These are phyloP conservation scores for Palythoa heliodiscus DNA, from an alignment of 92 coral and sea anemone species.

Conservation along the genomic window DNA sequence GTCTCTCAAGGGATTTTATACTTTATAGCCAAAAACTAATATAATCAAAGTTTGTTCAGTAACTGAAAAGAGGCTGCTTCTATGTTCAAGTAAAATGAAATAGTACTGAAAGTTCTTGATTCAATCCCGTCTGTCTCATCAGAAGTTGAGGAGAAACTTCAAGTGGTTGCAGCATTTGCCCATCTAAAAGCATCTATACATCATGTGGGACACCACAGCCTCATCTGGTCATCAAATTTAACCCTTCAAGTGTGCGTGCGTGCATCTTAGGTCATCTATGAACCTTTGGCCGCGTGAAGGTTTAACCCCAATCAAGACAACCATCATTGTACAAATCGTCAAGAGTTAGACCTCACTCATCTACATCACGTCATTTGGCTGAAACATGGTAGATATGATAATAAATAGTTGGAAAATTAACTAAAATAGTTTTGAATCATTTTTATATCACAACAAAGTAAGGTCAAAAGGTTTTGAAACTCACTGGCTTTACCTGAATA, in stretches of 20 bases:
- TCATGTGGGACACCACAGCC: slow-evolving; percentile 36
- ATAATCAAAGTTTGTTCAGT: neutral
- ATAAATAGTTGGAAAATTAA: slow-evolving; percentile 26
- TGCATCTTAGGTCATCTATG: slow-evolving; percentile 52
- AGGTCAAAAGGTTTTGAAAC: neutral
- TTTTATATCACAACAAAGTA: neutral
- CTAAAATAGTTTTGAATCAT: slow-evolving; percentile 1
- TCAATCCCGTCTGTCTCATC: slow-evolving; percentile 36
- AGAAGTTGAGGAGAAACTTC: slow-evolving; percentile 35
- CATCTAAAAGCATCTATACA: slow-evolving; percentile 35
- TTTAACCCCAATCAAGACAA: slow-evolving; percentile 49
- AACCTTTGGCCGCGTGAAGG: slow-evolving; percentile 46
- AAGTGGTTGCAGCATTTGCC: slow-evolving; percentile 32
- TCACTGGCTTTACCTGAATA: neutral
- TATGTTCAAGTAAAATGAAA: neutral
- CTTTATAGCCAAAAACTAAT: neutral
- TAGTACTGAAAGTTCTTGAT: slow-evolving; percentile 33
- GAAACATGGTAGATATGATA: slow-evolving; percentile 42
- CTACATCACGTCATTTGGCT: slow-evolving; percentile 45
- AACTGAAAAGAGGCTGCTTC: slow-evolving; percentile 10
- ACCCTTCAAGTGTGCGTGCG: slow-evolving; percentile 42
- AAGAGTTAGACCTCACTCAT: slow-evolving; percentile 46
- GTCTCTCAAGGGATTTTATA: neutral
- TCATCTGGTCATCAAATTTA: slow-evolving; percentile 48
- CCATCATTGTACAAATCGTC: slow-evolving; percentile 45